Base-by-base conservation (phyloP, 2,113 vertebrate genomes). In the Hippocampus barbouri region DNA sequence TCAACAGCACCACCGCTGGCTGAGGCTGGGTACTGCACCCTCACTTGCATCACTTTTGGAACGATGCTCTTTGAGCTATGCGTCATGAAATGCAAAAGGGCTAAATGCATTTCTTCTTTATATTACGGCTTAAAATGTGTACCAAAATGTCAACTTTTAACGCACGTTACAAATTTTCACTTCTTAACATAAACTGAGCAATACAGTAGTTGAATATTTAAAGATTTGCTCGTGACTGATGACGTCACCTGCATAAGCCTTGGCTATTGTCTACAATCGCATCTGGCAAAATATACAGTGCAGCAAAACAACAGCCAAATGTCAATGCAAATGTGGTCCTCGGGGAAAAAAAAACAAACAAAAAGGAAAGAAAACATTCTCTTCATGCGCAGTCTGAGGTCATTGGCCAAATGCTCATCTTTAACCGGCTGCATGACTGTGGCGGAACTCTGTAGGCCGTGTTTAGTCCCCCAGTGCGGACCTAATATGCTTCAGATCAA, bases 401-500 rank as follows among this genome's bases (percentile, higher is more conserved):
- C 78, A 80, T 77, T 77, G 60, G 85, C 78, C 80, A 84, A 86
- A 85, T 80, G 85, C 74, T 78, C 66, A 71, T 87, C 81, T 85
- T 85, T 79, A 85, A 79, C 84, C 83, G 23, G 74, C 83, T 86
- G 85, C 38, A 77, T 87, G 84, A 86, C 75, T 73, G 80, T 83
- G 82, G 71, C 77, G 75, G 72, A 78, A 79, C 78, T 77, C 83
- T 67, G 82, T 71, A 25, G 80, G 80, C 82, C 86, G 80, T 72
- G 79, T 82, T 83, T 77, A 78, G 85, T 79, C 80, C 79, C 82
- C 73, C 5, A 82, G 86, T 85, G 86, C 86, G 85, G 76, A 88
- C 86, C 82, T 85, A 86, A 89, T 89, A 82, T 81, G 85, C 68
- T 80, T 71, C 76, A 78, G 86, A 89, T 89, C 86, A 85, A 87